phyloP scores from a whole-genome alignment of 2,113 vertebrate species.

The Apodemus sylvaticus region DNA sequence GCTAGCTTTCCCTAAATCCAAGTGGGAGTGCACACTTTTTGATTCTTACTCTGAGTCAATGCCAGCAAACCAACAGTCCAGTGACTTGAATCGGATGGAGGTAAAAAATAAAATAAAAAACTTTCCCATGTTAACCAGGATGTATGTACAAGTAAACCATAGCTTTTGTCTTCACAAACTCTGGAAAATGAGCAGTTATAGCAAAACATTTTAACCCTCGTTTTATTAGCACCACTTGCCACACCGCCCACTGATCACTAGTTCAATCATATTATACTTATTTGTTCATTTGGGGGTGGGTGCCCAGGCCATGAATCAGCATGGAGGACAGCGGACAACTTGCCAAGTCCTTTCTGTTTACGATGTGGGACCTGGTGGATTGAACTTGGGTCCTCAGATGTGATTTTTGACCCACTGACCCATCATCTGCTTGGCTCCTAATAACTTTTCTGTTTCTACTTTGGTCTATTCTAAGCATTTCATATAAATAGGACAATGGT shows the following conservation, averaged over 20 bases:
- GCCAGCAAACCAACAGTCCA: constrained; percentile 79
- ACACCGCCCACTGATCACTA: not conserved
- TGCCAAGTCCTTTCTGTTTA: not conserved
- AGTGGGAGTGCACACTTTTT: constrained; percentile 79
- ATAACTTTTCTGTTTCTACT: constrained; percentile 42
- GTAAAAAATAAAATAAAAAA: constrained; percentile 75
- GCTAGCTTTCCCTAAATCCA: constrained; percentile 84
- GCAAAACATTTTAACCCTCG: not conserved
- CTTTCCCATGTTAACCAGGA: not conserved
- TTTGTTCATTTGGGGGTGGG: not conserved
- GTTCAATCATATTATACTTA: not conserved
- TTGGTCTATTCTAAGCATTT: constrained; percentile 40
- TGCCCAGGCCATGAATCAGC: not conserved
- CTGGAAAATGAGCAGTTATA: constrained; percentile 44
- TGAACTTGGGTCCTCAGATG: not conserved
- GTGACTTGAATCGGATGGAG: constrained; percentile 82
- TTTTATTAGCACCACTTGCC: not conserved
- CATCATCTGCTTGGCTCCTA: not conserved
- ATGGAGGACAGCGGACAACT: not conserved
- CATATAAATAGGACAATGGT: constrained; percentile 15
- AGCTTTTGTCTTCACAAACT: constrained; percentile 21
- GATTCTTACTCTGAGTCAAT: constrained; percentile 84
- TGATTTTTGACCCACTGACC: not conserved
- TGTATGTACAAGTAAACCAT: not conserved
- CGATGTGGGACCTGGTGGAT: not conserved